Conservation (phyloP, 2,797 vertebrate species). For the Danio kyathit region DNA sequence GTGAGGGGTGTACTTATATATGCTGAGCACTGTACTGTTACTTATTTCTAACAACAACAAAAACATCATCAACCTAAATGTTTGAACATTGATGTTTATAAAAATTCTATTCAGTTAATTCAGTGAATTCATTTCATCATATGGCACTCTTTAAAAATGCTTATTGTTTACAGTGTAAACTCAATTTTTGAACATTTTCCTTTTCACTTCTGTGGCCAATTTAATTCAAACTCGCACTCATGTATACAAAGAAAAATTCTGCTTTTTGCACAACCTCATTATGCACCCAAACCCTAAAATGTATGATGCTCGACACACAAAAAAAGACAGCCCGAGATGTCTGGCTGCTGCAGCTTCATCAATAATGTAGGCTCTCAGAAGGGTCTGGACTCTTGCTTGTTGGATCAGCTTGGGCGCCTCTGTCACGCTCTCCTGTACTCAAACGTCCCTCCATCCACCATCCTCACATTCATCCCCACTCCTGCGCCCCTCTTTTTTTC, state of each 20-base stretch:
- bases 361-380: constrained; percentile 78
- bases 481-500: constrained; percentile 60
- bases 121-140: no score
- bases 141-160: no score
- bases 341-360: constrained; percentile 71
- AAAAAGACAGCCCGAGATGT: constrained; percentile 65
- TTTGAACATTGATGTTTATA: no score
- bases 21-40: no score
- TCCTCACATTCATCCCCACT: neutral
- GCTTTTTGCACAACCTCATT: neutral
- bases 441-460: constrained; percentile 17
- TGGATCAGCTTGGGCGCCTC: constrained; percentile 66
- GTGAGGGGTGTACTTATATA: no score
- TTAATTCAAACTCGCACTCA: neutral
- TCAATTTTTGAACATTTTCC: no score
- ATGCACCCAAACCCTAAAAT: neutral
- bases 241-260: neutral
- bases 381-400: constrained; percentile 71
- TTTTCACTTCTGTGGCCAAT: neutral
- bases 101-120: no score
- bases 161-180: no score
- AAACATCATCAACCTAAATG: no score
- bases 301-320: constrained; percentile 50
- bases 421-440: constrained; percentile 69
- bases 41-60: no score